Percentiles rank a stretch among this genome's conserved stretches.
These are phyloP conservation scores for Rhabdophis nuchalis DNA, from an alignment of 2,797 vertebrate genomes.

Conservation along the genomic window DNA sequence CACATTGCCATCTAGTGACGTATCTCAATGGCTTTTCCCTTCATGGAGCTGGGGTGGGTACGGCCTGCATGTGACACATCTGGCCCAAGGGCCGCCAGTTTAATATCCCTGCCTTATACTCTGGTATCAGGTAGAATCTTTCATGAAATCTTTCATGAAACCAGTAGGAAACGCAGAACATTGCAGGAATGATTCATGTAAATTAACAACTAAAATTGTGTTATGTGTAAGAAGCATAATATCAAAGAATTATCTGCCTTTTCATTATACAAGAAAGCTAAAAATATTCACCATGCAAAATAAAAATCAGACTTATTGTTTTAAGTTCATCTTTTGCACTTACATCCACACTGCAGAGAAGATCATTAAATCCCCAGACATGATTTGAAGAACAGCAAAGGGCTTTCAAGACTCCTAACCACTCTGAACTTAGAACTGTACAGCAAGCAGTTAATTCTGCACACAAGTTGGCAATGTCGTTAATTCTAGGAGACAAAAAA, in stretches of 20 bases:
- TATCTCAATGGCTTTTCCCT: too few species aligned
- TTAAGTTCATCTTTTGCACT: constrained; percentile 43
- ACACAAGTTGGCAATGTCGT: constrained; percentile 68
- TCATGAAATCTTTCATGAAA: neutral
- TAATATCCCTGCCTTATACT: neutral
- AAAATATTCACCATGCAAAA: neutral
- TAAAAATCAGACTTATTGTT: neutral
- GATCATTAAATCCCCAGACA: constrained; percentile 74
- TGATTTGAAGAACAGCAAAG: constrained; percentile 76
- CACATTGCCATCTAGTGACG: too few species aligned
- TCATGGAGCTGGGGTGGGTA: too few species aligned
- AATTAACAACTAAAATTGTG: neutral
- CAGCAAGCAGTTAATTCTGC: constrained; percentile 70
- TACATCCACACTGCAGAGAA: constrained; percentile 74
- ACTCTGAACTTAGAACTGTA: constrained; percentile 67
- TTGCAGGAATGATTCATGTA: neutral
- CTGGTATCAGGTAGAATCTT: neutral
- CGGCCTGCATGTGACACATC: too few species aligned
- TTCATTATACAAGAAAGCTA: neutral
- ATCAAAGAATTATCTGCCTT: neutral
- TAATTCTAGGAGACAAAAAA: constrained; percentile 59
- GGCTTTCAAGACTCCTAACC: constrained; percentile 69
- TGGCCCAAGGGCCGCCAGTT: too few species aligned
- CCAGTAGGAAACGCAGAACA: neutral
- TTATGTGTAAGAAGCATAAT: neutral